A percentile compares a stretch with the other conserved stretches of the same genome.
Conservation (phyloP, 2,888 invertebrate genomes). For the Athalia rosae region DNA sequence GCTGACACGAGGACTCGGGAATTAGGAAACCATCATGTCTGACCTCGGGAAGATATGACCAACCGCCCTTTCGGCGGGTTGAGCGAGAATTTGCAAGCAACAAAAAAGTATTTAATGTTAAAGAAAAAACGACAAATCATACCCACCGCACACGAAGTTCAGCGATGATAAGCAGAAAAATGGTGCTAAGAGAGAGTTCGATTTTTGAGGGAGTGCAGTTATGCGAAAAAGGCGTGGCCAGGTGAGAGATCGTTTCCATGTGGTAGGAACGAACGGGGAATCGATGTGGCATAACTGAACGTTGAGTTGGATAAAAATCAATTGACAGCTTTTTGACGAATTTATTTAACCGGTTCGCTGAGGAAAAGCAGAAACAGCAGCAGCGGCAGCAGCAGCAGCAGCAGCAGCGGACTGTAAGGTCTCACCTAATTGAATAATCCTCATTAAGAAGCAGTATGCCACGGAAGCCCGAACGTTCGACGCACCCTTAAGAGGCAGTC, state of each 20-base stretch:
- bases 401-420: not conserved
- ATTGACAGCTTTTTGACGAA: slow-evolving; percentile 45
- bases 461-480: slow-evolving; percentile 18
- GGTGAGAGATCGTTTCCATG: not conserved
- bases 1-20: slow-evolving; percentile 36
- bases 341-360: slow-evolving; percentile 45
- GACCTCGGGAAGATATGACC: slow-evolving; percentile 10
- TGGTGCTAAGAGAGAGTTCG: no score
- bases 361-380: not conserved
- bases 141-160: no score
- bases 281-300: slow-evolving; percentile 31
- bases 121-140: no score
- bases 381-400: not conserved
- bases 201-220: not conserved
- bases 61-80: not conserved
- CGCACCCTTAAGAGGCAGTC: slow-evolving; percentile 33
- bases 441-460: slow-evolving; percentile 30
- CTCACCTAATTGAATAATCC: slow-evolving; percentile 50
- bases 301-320: slow-evolving; percentile 21
- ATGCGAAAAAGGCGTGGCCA: not conserved
- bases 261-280: no score
- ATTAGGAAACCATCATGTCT: slow-evolving; percentile 37
- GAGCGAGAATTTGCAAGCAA: not conserved
- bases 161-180: no score
- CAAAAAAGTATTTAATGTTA: not conserved